phyloP scores from a whole-genome alignment of 1,140 invertebrate genomes.

The Nautilus pompilius region DNA sequence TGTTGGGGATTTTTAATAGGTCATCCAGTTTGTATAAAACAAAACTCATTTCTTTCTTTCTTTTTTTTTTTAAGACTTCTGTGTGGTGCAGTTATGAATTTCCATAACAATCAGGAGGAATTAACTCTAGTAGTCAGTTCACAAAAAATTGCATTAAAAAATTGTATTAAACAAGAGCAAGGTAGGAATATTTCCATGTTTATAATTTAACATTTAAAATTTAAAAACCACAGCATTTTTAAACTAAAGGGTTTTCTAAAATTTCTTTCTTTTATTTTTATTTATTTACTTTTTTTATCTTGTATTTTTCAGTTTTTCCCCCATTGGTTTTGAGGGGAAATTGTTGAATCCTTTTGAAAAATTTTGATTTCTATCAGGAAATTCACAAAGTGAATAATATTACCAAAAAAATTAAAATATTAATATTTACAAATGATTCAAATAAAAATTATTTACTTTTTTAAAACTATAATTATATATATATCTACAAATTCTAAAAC shows the following conservation, averaged over 20 bases:
- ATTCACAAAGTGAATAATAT: no score
- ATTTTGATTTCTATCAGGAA: no score
- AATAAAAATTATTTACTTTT: no score
- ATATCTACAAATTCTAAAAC: no score
- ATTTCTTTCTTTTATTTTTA: background rate
- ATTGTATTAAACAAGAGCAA: conserved; percentile 69
- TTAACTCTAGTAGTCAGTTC: conserved; percentile 68
- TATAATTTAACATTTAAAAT: background rate
- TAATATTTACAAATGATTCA: no score
- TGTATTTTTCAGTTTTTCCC: background rate
- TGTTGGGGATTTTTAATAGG: no score
- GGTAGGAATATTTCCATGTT: conserved; percentile 46
- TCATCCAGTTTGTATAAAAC: no score
- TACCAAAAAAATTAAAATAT: no score
- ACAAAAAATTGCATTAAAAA: conserved; percentile 67
- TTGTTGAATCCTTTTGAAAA: background rate
- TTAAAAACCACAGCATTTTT: background rate
- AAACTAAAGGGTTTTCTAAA: background rate
- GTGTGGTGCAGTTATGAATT: conserved; percentile 71
- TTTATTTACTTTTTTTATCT: background rate
- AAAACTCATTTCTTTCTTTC: no score
- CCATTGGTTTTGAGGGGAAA: background rate
- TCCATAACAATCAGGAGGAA: conserved; percentile 72
- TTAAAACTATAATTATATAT: no score
- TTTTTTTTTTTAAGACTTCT: conserved; percentile 59